phyloP scores from a whole-genome alignment of 2,113 vertebrate species.

The Actinemys pallida region DNA sequence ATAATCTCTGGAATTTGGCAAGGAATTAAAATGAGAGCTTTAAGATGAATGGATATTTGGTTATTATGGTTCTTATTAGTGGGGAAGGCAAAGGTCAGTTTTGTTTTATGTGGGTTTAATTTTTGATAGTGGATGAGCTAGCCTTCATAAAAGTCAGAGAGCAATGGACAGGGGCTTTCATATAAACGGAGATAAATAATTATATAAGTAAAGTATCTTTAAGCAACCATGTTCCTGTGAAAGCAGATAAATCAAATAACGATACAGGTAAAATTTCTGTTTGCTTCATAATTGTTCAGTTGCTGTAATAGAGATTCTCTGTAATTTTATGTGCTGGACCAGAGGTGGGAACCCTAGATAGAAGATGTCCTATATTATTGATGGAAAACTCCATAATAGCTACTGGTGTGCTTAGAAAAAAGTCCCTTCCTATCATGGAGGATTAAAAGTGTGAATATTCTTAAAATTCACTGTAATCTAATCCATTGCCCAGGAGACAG shows the following conservation, averaged over 20 bases:
- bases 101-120: neutral
- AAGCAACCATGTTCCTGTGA: neutral
- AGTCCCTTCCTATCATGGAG: neutral
- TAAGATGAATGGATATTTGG: neutral
- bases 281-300: neutral
- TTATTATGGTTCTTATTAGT: neutral
- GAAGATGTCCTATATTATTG: neutral
- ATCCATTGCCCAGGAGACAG: neutral
- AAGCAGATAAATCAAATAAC: neutral
- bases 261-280: neutral
- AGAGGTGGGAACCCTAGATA: neutral
- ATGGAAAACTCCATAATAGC: neutral
- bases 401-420: neutral
- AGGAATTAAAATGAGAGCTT: constrained; percentile 11
- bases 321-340: neutral
- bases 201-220: neutral
- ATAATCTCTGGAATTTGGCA: neutral
- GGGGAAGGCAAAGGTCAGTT: neutral
- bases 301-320: neutral
- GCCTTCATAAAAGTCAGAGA: neutral
- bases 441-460: neutral
- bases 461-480: neutral
- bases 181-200: neutral
- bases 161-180: neutral
- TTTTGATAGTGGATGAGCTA: neutral